Evolutionary conservation across 2,797 vertebrate genomes (phyloP).

Genomic region (Periparus ater): DNA sequence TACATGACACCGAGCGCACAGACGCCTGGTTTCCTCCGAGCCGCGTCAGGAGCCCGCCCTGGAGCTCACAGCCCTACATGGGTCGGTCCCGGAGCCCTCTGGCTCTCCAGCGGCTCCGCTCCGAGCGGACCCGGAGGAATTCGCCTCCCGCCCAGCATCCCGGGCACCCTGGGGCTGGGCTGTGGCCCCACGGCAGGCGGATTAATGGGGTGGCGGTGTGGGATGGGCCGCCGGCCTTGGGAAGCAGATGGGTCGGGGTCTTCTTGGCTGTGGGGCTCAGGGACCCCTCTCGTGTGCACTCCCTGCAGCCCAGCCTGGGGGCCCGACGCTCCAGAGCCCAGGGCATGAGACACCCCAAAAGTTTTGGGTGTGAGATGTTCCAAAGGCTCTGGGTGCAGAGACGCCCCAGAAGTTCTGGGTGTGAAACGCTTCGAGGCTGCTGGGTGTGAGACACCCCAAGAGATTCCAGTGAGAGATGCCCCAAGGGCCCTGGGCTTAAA

Average conservation of each 20-base stretch:
- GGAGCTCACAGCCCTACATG: conserved; percentile 68
- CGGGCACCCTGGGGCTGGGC: neutral
- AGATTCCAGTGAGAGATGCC: accelerated
- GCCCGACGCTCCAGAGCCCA: neutral
- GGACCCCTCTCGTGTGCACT: accelerated
- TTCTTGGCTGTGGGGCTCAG: neutral
- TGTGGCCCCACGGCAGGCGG: neutral
- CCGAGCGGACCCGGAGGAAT: conserved; percentile 35
- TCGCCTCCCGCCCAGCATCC: neutral
- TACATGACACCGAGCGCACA: conserved; percentile 59
- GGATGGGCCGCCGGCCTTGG: neutral
- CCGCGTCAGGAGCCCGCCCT: conserved; percentile 66
- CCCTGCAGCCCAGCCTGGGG: neutral
- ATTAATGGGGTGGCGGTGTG: accelerated
- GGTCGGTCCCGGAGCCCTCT: conserved; percentile 48
- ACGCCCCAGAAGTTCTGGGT: neutral
- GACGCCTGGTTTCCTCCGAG: conserved; percentile 52
- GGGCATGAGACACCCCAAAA: neutral
- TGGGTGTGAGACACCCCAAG: neutral
- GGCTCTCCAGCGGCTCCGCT: neutral
- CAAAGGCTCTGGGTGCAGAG: neutral
- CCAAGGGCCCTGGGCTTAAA: neutral
- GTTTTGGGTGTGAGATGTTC: neutral
- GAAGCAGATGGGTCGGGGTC: neutral
- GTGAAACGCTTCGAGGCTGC: neutral